Percentiles rank a stretch among this genome's conserved stretches.
Conservation (phyloP, 2,888 invertebrate genomes). For the Parnassius glacialis region DNA sequence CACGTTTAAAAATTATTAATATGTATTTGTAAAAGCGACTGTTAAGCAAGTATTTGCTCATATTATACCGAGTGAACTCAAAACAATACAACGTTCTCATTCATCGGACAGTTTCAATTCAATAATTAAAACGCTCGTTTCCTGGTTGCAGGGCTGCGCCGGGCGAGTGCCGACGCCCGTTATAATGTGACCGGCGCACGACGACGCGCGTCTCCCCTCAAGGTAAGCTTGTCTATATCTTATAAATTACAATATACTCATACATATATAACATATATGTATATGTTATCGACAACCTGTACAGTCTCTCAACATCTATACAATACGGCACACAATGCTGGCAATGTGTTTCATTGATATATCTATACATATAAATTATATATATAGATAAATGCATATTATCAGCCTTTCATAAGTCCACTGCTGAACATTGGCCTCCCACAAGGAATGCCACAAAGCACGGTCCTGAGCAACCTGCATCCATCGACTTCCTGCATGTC, state of each 20-base stretch:
- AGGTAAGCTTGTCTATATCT: conserved; percentile 59
- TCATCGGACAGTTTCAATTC: conserved; percentile 26
- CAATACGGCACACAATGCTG: too few relatives aligned
- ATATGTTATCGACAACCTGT: too few relatives aligned
- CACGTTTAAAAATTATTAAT: too few relatives aligned
- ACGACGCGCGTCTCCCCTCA: conserved; percentile 67
- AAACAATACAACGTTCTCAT: not conserved
- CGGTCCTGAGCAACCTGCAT: too few relatives aligned
- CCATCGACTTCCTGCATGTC: too few relatives aligned
- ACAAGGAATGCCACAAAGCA: too few relatives aligned
- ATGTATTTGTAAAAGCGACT: not conserved
- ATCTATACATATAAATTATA: too few relatives aligned
- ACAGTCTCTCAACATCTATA: too few relatives aligned
- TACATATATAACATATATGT: not conserved
- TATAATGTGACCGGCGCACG: conserved; percentile 77
- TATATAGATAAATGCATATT: too few relatives aligned
- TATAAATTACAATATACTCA: conserved; percentile 23
- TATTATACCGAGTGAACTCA: not conserved
- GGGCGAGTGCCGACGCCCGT: conserved; percentile 57
- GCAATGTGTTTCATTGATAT: too few relatives aligned
- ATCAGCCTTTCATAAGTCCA: too few relatives aligned
- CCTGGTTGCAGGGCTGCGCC: conserved; percentile 59
- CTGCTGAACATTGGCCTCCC: too few relatives aligned
- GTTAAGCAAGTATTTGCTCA: not conserved
- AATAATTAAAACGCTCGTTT: conserved; percentile 34